Conservation (phyloP, 2,113 vertebrate genomes). For the Prunella fulvescens region DNA sequence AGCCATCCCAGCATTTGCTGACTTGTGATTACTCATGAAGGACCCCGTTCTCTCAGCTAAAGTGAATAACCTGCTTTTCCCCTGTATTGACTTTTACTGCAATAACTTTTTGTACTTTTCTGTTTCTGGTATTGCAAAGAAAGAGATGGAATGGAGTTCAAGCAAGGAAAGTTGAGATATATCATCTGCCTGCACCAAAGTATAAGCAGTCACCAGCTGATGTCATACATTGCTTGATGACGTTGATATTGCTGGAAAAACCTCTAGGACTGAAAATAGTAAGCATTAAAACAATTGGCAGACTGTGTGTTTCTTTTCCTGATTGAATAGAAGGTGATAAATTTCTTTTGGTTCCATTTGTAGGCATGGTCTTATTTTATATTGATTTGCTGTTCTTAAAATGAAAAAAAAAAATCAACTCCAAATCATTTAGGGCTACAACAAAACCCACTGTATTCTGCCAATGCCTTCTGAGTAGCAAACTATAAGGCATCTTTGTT, state of each 20-base stretch:
- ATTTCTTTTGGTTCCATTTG: not conserved
- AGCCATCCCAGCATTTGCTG: slow-evolving; percentile 5
- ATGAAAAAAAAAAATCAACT: not conserved
- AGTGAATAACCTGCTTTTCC: not conserved
- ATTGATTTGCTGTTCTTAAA: not conserved
- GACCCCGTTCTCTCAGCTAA: not conserved
- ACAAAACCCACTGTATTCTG: not conserved
- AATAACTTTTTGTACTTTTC: not conserved
- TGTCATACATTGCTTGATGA: not conserved
- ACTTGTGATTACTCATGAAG: slow-evolving; percentile 18
- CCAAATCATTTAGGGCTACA: not conserved
- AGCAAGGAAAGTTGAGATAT: not conserved
- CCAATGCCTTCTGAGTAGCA: not conserved
- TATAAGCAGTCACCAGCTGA: not conserved
- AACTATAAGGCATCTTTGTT: not conserved
- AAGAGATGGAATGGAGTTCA: not conserved
- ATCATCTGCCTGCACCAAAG: not conserved
- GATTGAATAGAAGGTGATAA: not conserved
- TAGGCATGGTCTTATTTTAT: not conserved
- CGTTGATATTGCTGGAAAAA: not conserved
- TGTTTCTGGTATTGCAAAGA: not conserved
- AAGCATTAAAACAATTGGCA: not conserved
- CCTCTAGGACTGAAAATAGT: not conserved
- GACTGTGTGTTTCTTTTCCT: not conserved
- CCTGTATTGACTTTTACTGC: not conserved